A percentile compares a stretch with the other conserved stretches of the same genome.
These are phyloP conservation scores for Melieria omissa DNA, from an alignment of 2,888 invertebrate species.

Conservation along the genomic window DNA sequence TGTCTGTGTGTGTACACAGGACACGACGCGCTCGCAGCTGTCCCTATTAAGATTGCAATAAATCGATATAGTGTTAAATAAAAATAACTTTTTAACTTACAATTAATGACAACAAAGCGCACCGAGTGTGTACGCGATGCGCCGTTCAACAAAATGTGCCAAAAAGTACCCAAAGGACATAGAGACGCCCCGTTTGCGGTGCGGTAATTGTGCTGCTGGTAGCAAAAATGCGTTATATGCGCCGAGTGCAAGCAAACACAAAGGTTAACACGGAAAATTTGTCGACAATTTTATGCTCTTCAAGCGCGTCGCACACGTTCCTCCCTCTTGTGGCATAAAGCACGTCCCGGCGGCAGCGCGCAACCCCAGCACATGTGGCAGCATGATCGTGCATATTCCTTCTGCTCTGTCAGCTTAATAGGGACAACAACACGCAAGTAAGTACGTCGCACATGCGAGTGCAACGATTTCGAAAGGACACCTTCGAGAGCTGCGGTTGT, in stretches of 20 bases:
- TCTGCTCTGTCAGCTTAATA: no score
- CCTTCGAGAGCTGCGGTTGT: no score
- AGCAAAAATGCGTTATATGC: neutral
- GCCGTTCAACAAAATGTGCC: neutral
- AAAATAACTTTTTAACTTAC: constrained; percentile 57
- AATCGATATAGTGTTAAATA: constrained; percentile 40
- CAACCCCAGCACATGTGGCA: no score
- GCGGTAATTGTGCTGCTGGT: constrained; percentile 33
- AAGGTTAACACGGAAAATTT: constrained; percentile 54
- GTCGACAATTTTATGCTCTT: constrained; percentile 45
- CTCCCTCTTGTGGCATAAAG: no score
- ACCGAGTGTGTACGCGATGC: neutral
- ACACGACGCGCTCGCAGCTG: constrained; percentile 39
- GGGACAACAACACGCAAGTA: no score
- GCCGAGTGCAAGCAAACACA: constrained; percentile 40
- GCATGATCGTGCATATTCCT: no score
- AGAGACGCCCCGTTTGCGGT: no score
- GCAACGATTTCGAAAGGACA: no score
- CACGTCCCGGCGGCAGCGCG: no score
- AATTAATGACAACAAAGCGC: constrained; percentile 50
- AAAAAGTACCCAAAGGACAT: neutral
- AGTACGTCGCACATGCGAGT: no score
- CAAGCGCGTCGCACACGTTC: no score
- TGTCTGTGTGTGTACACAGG: constrained; percentile 20
- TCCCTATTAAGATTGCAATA: constrained; percentile 42